These are phyloP conservation scores for Todiramphus saurophagus DNA, from an alignment of 2,113 vertebrate genomes.

Conservation along the genomic window DNA sequence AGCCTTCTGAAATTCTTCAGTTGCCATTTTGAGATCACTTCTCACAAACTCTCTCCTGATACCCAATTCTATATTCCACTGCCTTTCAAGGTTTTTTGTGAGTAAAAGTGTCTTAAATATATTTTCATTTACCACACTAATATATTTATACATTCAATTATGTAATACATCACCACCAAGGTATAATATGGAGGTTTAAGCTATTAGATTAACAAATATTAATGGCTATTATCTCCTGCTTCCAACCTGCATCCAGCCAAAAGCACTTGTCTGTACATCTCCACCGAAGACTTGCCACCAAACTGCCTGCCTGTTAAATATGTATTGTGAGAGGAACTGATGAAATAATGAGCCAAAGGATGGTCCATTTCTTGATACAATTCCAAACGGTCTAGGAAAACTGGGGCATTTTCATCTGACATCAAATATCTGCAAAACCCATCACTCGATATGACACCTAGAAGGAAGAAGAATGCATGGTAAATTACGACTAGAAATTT, in stretches of 20 bases:
- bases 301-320: constrained; percentile 97
- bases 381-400: constrained; percentile 94
- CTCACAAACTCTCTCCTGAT: neutral
- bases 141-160: neutral
- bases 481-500: neutral
- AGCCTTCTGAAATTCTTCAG: neutral
- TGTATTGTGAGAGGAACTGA: constrained; percentile 97
- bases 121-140: neutral
- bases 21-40: neutral
- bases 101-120: neutral
- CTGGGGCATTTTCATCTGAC: constrained; percentile 97
- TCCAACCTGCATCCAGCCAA: constrained; percentile 95
- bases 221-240: neutral
- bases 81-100: neutral
- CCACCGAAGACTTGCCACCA: constrained; percentile 95
- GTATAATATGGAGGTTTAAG: neutral
- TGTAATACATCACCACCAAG: neutral
- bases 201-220: neutral
- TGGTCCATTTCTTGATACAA: constrained; percentile 99
- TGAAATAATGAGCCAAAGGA: constrained; percentile 94
- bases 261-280: constrained; percentile 98
- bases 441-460: constrained; percentile 94
- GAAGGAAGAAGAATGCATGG: neutral
- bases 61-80: neutral
- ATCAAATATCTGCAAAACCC: constrained; percentile 98